Evolutionary conservation across 2,797 vertebrate species (phyloP).

Genomic region (Thripadectes ignobilis): DNA sequence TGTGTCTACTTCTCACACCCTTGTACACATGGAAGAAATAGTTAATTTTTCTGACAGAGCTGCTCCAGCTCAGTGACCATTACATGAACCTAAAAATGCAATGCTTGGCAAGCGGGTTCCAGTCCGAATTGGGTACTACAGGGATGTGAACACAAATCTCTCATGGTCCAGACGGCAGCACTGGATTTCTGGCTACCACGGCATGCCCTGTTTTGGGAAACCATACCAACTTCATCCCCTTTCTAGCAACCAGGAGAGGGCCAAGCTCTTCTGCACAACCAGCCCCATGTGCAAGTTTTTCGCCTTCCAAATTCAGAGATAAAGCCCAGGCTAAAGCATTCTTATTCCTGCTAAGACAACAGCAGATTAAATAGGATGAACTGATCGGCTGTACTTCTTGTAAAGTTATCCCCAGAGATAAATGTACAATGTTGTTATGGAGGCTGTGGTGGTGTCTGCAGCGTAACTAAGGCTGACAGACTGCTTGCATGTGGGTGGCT

Average conservation of each 20-base stretch:
- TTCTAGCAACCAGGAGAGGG: not conserved
- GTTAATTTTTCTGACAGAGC: not conserved
- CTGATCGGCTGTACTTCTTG: conserved; percentile 71
- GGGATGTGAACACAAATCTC: not conserved
- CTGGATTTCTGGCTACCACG: not conserved
- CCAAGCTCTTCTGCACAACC: not conserved
- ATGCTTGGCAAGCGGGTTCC: accelerated
- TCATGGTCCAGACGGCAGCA: not conserved
- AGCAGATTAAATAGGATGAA: conserved; percentile 75
- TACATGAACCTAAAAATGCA: not conserved
- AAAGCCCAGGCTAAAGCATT: conserved; percentile 27
- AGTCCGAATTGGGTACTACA: not conserved
- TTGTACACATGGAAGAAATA: not conserved
- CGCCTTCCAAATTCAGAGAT: not conserved
- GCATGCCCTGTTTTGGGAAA: not conserved
- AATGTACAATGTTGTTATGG: conserved; percentile 73
- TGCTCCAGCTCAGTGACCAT: not conserved
- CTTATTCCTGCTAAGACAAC: conserved; percentile 64
- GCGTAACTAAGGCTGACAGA: conserved; percentile 83
- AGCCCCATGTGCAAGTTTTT: not conserved
- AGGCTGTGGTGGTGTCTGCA: conserved; percentile 74
- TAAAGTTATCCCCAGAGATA: conserved; percentile 80
- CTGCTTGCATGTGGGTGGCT: conserved; percentile 85
- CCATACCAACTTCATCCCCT: accelerated
- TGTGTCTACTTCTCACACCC: not conserved